Evolutionary conservation across 2,797 vertebrate species (phyloP), one percentile per base, ranked within the genome.

Genomic region (Lerista edwardsae): DNA sequence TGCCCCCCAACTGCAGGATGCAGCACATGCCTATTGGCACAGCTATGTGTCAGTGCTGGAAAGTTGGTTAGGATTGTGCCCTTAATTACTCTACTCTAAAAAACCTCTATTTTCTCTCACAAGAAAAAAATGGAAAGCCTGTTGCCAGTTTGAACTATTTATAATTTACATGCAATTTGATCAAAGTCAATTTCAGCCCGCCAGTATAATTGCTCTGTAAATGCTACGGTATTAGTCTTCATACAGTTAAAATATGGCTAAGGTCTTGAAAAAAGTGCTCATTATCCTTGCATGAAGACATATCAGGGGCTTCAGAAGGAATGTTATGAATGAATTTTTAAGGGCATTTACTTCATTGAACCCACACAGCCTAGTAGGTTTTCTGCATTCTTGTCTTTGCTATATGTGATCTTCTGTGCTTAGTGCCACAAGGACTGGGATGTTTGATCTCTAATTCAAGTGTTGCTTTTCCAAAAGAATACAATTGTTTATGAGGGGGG

Each of bases 211-310:
- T 83, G 47, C 11, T 67, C 80, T 84, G 57, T 80, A 76, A 86
- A 84, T 67, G 0, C 0, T 14, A 79, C 1, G 51, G 36, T 0
- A 0, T 21, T 64, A 0, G 17, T 44, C 44, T 76, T 0, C 75
- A 2, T 34, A 5, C 1, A 3, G 6, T 34, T 34, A 64, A 21
- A 8, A 51, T 79, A 77, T 75, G 8, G 1, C 27, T 84, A n/a
- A 41, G 3, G 3, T n/a, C 65, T 67, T 27, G 2, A 34, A 67
- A 41, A 19, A 44, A 39, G 62, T 57, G 51, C 10, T 23, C n/a
- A 59, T 47, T 5, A 27, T 75, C 23, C 8, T 59, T 71, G 1
- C 21, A n/a, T 34, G 31, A 64, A 11, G n/a, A 79, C 61, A 83
- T 81, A 36, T 36, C 23, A 82, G 51, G 14, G 25, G 29, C 17